Evolutionary conservation across 2,113 vertebrate species (phyloP).

Genomic region (Cricetomys ansorgei): DNA sequence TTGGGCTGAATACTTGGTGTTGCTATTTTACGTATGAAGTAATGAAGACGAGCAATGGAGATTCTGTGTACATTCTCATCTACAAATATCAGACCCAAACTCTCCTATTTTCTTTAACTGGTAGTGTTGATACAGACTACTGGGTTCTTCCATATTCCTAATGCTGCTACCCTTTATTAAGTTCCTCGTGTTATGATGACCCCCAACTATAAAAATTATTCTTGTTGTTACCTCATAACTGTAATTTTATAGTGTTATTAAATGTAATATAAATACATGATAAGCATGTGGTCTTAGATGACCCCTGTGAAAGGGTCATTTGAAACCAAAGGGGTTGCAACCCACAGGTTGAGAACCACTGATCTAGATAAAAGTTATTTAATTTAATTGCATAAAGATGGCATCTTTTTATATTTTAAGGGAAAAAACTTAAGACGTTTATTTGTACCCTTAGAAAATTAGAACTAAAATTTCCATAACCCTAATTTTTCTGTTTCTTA

Average conservation of each 20-base stretch:
- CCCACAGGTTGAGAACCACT: too few species aligned
- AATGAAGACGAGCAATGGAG: background rate
- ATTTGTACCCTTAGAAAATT: background rate
- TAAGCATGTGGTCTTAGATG: too few species aligned
- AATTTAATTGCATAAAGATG: background rate
- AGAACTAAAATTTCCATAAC: background rate
- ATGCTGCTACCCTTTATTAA: too few species aligned
- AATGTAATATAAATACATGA: too few species aligned
- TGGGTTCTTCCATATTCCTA: too few species aligned
- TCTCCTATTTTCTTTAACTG: background rate
- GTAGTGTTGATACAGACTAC: too few species aligned
- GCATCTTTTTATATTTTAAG: background rate
- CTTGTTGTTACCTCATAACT: too few species aligned
- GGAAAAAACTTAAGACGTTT: background rate
- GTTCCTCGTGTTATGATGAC: too few species aligned
- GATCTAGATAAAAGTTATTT: background rate
- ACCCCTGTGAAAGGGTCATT: too few species aligned
- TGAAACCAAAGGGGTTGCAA: too few species aligned
- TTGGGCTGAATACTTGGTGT: background rate
- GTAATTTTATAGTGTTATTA: too few species aligned
- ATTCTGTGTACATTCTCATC: background rate
- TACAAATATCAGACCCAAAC: background rate
- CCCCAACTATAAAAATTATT: too few species aligned
- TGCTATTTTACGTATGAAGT: background rate
- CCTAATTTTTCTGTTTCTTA: conserved; percentile 56